Evolutionary conservation across 2,113 vertebrate genomes (phyloP), one percentile per base, ranked within the genome.

Genomic region (Colaptes auratus): DNA sequence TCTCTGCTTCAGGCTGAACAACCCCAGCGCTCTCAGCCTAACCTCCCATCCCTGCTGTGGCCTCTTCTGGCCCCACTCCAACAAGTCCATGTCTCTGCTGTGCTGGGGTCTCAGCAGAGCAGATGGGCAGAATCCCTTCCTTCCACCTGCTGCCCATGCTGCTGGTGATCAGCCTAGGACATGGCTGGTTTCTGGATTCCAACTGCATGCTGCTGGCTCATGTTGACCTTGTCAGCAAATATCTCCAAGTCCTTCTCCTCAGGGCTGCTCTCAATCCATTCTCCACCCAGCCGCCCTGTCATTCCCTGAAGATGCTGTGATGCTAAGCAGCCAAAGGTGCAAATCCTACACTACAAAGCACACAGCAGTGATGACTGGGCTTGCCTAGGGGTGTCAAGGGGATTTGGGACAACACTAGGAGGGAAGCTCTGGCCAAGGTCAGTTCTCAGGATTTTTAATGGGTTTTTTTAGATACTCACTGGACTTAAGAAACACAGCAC

Each of bases 381-480:
- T 39, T 39, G 39, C 39, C 39, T 39, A 12, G 39, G 39, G 46
- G 67, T 72, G 42, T 56, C 9, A 42, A 15, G 14, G 42, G 42
- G 23, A 52, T 52, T 52, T 52, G 50, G 50, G 50, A 52, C 23
- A 25, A 52, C 11, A 24, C 75, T 25, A 24, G 64, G 20, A 80
- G 46, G 72, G 69, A 39, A 39, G 23, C 16, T 69, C 67, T 73
- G 72, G 46, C 13, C 60, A 50, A 0, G 3, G 7, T 39, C 46
- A 59, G n/a, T 76, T 36, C 79, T 76, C 64, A 58, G 36, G 36
- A 48, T 20, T 81, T 20, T 5, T 16, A 2, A 33, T 33, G 17
- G 30, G 89, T 89, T 33, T 24, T 0, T 0, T 36, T 2, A 79
- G 44, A 10, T 3, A 33, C 25, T 61, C 27, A 71, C 0, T 8